phyloP scores from a whole-genome alignment of 1,140 invertebrate genomes.

The Diploscapter pachys region DNA sequence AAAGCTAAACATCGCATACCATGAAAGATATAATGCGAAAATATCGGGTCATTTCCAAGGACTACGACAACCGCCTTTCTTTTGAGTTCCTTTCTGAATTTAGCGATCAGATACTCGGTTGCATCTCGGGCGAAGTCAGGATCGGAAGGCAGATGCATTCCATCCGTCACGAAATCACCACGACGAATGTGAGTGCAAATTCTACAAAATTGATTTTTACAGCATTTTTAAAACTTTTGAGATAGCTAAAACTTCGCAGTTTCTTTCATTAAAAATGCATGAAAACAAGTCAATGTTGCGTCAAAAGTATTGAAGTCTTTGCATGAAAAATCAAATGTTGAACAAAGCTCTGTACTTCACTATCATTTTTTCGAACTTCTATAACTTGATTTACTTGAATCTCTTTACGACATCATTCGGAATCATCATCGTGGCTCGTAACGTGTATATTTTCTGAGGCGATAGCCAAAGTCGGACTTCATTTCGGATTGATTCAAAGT shows the following conservation, averaged over 20 bases:
- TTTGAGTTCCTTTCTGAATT: slow-evolving; percentile 11
- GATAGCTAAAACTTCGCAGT: background rate
- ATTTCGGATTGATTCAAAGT: slow-evolving; percentile 19
- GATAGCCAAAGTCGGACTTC: slow-evolving; percentile 12
- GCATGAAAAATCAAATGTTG: background rate
- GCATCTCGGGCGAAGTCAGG: slow-evolving; percentile 18
- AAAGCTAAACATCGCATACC: background rate
- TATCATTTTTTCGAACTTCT: slow-evolving; percentile 7
- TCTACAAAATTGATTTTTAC: slow-evolving; percentile 7
- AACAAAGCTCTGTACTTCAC: background rate
- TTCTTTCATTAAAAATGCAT: background rate
- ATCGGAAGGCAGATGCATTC: slow-evolving; percentile 25
- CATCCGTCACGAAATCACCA: slow-evolving; percentile 24
- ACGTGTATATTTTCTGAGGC: background rate
- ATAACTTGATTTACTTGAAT: background rate
- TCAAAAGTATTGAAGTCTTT: background rate
- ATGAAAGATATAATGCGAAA: slow-evolving; percentile 16
- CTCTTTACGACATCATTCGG: slow-evolving; percentile 1
- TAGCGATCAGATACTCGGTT: slow-evolving; percentile 19
- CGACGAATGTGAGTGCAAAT: slow-evolving; percentile 29
- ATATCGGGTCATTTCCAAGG: slow-evolving; percentile 20
- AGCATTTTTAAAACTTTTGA: background rate
- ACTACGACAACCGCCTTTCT: slow-evolving; percentile 12
- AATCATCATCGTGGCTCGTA: slow-evolving; percentile 3
- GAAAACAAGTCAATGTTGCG: background rate